Base-by-base conservation (phyloP, 1,140 invertebrate species). In the Myzus persicae region DNA sequence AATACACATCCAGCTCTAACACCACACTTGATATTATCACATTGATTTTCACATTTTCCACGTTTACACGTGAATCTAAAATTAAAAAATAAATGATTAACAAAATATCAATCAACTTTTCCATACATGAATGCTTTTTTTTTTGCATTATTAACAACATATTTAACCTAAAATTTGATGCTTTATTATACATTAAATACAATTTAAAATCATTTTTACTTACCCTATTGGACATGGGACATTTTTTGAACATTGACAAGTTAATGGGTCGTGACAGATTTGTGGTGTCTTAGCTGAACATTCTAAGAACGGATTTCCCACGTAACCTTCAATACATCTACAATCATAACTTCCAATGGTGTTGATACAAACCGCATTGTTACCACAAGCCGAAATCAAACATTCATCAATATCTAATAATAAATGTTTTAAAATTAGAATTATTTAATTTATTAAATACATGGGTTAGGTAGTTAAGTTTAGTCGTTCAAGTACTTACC, bases 1-100 rank as follows among this genome's bases (percentile, higher is more conserved):
- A 98, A 97, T 81, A 98, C 96, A 94, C 98, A 99, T 95, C 98
- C 97, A 0, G 98, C 98, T 95, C 99, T 98, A 95, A 98, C 98
- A n/a, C 98, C 98, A 95, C 98, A 99, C 81, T 96, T 96, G 1
- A 97, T 95, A 51, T 96, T 95, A 40, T 96, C 96, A 94, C 98
- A 98, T 18, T 97, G 95, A 94, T 98, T 96, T 85, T 97, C 95
- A 95, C 98, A 98, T 94, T 96, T 96, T 9, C 97, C 97, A 93
- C 95, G 95, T 94, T 97, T 96, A 94, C 98, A 98, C 9, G 96
- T 95, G 94, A 96, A 98, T 93, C 95, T 95, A 93, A 38, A 88
- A 42, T 42, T 42, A 90, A 20, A 18, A 46, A 91, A 48, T 42
- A 90, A 93, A 46, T 88, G 92, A 94, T 94, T 3, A 92, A 54